Evolutionary conservation across 1,140 invertebrate genomes (phyloP).

Genomic region (Cyphomyrmex costatus): DNA sequence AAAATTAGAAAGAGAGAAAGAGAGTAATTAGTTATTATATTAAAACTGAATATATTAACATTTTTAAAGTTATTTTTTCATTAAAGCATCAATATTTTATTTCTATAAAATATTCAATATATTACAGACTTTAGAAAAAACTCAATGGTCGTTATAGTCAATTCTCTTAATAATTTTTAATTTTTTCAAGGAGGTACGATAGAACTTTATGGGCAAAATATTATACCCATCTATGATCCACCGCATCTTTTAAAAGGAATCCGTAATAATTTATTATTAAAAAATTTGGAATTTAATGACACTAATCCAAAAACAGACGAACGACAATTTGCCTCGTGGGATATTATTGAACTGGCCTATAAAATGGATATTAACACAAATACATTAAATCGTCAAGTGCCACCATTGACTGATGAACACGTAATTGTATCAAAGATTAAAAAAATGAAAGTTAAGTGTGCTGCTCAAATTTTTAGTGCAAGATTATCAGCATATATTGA

Average conservation of each 20-base stretch:
- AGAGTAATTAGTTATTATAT: no score
- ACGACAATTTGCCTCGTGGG: background rate
- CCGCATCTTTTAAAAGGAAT: slow-evolving; percentile 23
- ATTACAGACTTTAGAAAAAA: no score
- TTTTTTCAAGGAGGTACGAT: background rate
- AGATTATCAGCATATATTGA: slow-evolving; percentile 23
- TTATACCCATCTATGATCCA: background rate
- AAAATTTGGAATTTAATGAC: no score
- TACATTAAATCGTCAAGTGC: slow-evolving; percentile 8
- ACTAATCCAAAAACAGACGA: background rate
- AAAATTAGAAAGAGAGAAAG: no score
- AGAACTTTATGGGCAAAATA: background rate
- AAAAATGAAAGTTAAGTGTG: slow-evolving; percentile 18
- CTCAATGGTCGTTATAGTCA: background rate
- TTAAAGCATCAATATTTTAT: no score
- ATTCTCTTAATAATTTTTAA: background rate
- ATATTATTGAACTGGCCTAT: slow-evolving; percentile 2
- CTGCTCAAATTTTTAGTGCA: slow-evolving; percentile 4
- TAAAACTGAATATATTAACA: no score
- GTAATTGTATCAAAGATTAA: background rate
- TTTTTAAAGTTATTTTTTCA: no score
- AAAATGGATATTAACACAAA: slow-evolving; percentile 24
- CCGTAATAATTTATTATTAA: background rate
- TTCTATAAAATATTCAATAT: no score
- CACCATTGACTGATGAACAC: slow-evolving; percentile 15